Percentiles rank a stretch among this genome's conserved stretches.
Evolutionary conservation across 2,888 invertebrate genomes (phyloP).

Genomic region (Acholoe squamosa): DNA sequence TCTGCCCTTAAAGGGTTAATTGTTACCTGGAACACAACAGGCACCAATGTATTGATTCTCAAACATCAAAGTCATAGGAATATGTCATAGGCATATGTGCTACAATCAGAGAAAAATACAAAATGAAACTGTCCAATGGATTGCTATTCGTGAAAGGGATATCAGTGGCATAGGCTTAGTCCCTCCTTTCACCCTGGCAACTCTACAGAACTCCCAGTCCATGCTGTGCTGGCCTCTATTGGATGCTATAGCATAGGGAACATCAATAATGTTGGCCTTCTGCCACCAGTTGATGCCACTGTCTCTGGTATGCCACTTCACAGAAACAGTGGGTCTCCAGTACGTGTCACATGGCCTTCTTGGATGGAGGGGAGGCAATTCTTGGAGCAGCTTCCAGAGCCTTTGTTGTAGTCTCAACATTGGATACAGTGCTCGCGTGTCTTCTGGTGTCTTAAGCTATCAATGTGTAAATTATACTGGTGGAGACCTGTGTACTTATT

Average conservation of each 20-base stretch:
- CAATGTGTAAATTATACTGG: no score
- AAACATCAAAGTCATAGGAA: no score
- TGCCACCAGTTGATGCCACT: conserved; percentile 70
- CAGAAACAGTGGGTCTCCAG: conserved; percentile 86
- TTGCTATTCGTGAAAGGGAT: conserved; percentile 84
- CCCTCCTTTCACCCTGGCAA: conserved; percentile 84
- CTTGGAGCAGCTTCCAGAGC: background rate
- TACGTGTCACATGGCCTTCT: conserved; percentile 84
- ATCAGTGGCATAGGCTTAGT: conserved; percentile 87
- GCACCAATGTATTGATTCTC: no score
- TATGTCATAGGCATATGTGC: no score
- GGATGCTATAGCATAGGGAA: conserved; percentile 86
- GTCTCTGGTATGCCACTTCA: conserved; percentile 86
- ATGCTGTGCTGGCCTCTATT: conserved; percentile 83
- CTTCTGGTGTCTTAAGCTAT: no score
- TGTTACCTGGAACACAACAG: no score
- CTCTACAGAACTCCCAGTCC: background rate
- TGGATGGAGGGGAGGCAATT: background rate
- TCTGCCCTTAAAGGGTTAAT: no score
- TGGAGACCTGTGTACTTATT: no score
- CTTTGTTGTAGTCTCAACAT: no score
- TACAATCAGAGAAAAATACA: no score
- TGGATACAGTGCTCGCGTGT: no score
- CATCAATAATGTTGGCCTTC: conserved; percentile 83
- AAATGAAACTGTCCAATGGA: conserved; percentile 86